Percentiles rank a stretch among this genome's conserved stretches.
Conservation (phyloP, 2,113 vertebrate species). For the Cranoglanis bouderius region DNA sequence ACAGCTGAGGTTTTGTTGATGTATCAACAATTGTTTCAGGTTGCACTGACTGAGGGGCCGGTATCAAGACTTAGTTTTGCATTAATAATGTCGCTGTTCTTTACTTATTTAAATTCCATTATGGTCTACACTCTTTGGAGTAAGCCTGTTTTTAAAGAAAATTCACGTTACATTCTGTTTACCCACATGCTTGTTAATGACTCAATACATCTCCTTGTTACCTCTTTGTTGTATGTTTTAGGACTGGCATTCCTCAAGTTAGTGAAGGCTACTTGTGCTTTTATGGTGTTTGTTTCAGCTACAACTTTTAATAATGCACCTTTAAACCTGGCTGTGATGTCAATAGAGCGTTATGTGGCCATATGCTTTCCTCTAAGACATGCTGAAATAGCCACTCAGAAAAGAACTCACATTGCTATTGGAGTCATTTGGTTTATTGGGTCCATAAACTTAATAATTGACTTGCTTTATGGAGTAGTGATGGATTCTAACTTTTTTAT, state of each 20-base stretch:
- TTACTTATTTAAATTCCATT: constrained; percentile 42
- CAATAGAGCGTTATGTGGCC: constrained; percentile 54
- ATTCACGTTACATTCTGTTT: constrained; percentile 51
- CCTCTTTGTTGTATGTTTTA: not conserved
- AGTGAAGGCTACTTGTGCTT: constrained; percentile 6
- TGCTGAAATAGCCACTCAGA: constrained; percentile 44
- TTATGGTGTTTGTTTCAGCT: constrained; percentile 17
- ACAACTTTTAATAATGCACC: constrained; percentile 44
- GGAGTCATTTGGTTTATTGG: constrained; percentile 43
- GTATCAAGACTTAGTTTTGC: not conserved
- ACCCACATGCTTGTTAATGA: constrained; percentile 49
- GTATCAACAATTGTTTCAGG: constrained; percentile 1
- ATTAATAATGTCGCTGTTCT: constrained; percentile 25
- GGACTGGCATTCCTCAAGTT: not conserved
- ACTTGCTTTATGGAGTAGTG: constrained; percentile 31
- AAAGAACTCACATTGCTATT: constrained; percentile 41
- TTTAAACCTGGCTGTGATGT: constrained; percentile 57
- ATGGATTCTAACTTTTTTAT: constrained; percentile 6
- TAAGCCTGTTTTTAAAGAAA: constrained; percentile 44
- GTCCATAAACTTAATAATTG: constrained; percentile 28
- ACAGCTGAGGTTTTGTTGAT: not conserved
- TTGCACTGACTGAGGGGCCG: not conserved
- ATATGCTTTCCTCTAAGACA: constrained; percentile 55
- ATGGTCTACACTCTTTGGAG: constrained; percentile 48
- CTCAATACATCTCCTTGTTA: not conserved